Evolutionary conservation across 2,797 vertebrate species (phyloP), one percentile per base, ranked within the genome.

Genomic region (Bovichtus variegatus): DNA sequence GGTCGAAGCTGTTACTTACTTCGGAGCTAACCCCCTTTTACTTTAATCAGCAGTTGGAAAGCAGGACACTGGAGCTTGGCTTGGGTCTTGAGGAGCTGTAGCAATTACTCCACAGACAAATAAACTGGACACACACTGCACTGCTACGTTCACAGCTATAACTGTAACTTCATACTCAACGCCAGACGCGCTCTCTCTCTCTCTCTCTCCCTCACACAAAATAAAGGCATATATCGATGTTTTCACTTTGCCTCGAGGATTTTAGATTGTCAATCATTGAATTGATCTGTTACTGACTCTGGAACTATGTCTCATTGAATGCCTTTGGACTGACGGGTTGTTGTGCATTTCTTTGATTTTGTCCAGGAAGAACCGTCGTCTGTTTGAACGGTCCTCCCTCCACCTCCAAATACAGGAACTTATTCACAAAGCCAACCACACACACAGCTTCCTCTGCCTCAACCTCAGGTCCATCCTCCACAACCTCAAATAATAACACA

Each of bases 361-460:
- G 4, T 81, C 25, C 79, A 91, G 86, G 69, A 83, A 92, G 88
- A 99, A 97, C 90, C 96, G 94, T 81, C 95, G 94, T 87, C 94
- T 97, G 84, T 97, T 98, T 93, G 95, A 97, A 81, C 80, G 93
- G 6, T 96, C 94, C 71, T 92, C 93, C 12, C 91, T 98, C 80
- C 96, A 95, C 60, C 90, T 95, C 41, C 87, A 93, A 76, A 94
- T 98, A 83, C 93, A 95, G 88, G 96, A 97, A 72, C 92, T 97
- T 49, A 92, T 93, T 71, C 94, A 93, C 72, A 96, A 93, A 9
- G 80, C 86, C 18, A 91, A 95, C 73, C 95, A 92, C 23, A 80
- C 94, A 8, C 92, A 95, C 51, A 89, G 93, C 12, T 98, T 97
- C 84, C 94, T 97, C 73, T 90, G 88, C 80, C 93, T 97, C 85